phyloP scores from a whole-genome alignment of 2,113 vertebrate species.

The Takifugu flavidus region DNA sequence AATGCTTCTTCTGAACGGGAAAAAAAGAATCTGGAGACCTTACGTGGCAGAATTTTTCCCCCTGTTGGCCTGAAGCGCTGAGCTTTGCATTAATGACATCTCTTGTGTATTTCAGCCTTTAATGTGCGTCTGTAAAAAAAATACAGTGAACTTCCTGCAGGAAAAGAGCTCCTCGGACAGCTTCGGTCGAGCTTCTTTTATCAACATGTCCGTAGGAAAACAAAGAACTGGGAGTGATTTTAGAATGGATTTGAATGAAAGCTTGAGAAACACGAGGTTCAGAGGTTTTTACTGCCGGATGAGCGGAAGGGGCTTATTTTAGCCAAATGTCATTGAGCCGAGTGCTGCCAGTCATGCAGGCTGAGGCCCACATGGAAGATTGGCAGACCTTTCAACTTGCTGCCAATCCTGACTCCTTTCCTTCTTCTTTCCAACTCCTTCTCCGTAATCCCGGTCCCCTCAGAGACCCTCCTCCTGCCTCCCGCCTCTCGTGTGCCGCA shows the following conservation, averaged over 20 bases:
- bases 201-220: constrained; percentile 5
- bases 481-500: constrained; percentile 41
- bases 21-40: constrained; percentile 17
- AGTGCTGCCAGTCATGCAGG: neutral
- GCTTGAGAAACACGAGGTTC: constrained; percentile 1
- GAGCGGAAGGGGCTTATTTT: constrained; percentile 11
- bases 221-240: constrained; percentile 9
- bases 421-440: constrained; percentile 11
- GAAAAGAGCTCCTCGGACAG: neutral
- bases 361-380: constrained; percentile 1
- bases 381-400: constrained; percentile 13
- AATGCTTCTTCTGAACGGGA: constrained; percentile 22
- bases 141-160: no score
- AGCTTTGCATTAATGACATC: constrained; percentile 23
- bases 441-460: constrained; percentile 16
- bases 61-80: constrained; percentile 12
- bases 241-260: constrained; percentile 7
- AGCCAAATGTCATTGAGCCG: constrained; percentile 3
- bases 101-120: constrained; percentile 11
- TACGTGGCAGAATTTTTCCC: constrained; percentile 23
- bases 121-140: no score
- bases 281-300: constrained; percentile 1
- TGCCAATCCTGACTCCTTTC: constrained; percentile 19
- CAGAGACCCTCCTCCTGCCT: constrained; percentile 48
- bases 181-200: neutral